Evolutionary conservation across 2,888 invertebrate genomes (phyloP).

Genomic region (Lithophane socia): DNA sequence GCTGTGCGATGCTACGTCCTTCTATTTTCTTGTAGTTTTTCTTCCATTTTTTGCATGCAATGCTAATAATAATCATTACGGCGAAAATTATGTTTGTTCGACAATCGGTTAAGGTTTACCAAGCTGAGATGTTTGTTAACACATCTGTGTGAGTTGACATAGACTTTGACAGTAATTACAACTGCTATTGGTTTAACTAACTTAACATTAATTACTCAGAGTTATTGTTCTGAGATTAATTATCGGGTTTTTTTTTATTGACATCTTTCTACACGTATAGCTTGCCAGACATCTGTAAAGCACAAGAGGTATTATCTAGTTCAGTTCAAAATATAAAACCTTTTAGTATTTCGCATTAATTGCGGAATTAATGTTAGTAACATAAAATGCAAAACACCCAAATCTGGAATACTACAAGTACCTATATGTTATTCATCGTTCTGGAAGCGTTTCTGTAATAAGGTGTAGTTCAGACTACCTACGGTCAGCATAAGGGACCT

Average conservation of each 20-base stretch:
- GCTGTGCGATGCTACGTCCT: slow-evolving; percentile 39
- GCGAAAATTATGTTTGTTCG: slow-evolving; percentile 34
- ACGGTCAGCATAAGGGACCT: not conserved
- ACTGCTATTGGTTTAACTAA: not conserved
- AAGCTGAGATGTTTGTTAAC: slow-evolving; percentile 11
- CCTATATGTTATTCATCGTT: not conserved
- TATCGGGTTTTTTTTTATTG: not conserved
- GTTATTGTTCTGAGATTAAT: too few relatives aligned
- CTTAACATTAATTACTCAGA: not conserved
- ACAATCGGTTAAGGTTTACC: slow-evolving; percentile 21
- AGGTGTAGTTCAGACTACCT: not conserved
- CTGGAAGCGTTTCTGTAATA: not conserved
- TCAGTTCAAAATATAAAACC: not conserved
- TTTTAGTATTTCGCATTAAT: not conserved
- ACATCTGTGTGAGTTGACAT: not conserved
- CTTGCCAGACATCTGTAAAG: too few relatives aligned
- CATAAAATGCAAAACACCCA: not conserved
- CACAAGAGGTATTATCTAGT: too few relatives aligned
- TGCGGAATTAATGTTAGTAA: too few relatives aligned
- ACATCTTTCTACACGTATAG: not conserved
- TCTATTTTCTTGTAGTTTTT: slow-evolving; percentile 39
- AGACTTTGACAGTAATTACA: slow-evolving; percentile 4
- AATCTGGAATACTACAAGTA: not conserved
- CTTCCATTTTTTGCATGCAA: slow-evolving; percentile 12
- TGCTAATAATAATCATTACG: slow-evolving; percentile 23